Evolutionary conservation across 2,888 invertebrate genomes (phyloP).

Genomic region (Balanococcus diminutus): DNA sequence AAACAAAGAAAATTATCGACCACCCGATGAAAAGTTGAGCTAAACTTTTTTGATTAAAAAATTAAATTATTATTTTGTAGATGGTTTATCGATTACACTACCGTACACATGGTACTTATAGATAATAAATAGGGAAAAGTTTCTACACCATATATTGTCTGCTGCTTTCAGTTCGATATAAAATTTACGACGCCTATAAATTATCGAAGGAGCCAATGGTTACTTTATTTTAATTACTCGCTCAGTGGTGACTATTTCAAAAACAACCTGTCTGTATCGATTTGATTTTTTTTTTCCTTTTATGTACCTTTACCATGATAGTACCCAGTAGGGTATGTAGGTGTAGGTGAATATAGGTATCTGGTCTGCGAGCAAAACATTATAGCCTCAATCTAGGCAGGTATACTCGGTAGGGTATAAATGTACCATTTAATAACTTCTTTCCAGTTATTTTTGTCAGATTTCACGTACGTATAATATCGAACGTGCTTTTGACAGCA

Average conservation of each 20-base stretch:
- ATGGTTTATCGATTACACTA: background rate
- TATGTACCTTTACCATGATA: no score
- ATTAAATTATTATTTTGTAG: slow-evolving; percentile 36
- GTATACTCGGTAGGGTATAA: no score
- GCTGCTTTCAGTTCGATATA: slow-evolving; percentile 3
- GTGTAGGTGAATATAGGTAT: no score
- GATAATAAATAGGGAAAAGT: slow-evolving; percentile 11
- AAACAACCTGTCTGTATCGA: background rate
- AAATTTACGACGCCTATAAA: slow-evolving; percentile 14
- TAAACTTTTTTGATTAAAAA: slow-evolving; percentile 42
- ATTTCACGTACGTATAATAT: no score
- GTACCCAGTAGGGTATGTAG: no score
- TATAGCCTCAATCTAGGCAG: no score
- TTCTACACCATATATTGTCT: background rate
- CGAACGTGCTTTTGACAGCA: no score
- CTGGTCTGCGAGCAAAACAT: no score
- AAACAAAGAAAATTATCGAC: slow-evolving; percentile 12
- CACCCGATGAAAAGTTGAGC: slow-evolving; percentile 16
- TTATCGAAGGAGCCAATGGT: slow-evolving; percentile 1
- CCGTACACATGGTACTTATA: background rate
- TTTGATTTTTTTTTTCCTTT: background rate
- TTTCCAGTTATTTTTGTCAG: no score
- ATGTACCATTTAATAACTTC: no score
- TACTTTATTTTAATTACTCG: slow-evolving; percentile 24
- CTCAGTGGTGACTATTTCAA: background rate